These are phyloP conservation scores for Merodon equestris DNA, from an alignment of 2,888 invertebrate genomes.

Conservation along the genomic window DNA sequence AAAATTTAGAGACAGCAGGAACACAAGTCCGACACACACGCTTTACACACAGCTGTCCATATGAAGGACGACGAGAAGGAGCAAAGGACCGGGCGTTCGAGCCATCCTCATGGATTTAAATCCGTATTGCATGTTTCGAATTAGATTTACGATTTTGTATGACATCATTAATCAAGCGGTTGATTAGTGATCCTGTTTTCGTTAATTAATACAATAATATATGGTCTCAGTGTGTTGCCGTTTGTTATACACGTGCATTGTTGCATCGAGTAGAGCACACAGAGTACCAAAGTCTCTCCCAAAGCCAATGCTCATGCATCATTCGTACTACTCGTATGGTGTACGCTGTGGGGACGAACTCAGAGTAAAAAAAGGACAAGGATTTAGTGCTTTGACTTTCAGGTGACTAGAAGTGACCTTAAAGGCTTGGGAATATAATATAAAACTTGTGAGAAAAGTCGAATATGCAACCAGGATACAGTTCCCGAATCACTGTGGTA, in stretches of 20 bases:
- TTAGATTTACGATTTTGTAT: slow-evolving; percentile 79
- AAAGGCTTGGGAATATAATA: slow-evolving; percentile 9
- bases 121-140: slow-evolving; percentile 71
- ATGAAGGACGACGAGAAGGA: slow-evolving; percentile 12
- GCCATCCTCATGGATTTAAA: slow-evolving; percentile 66
- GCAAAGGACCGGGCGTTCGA: slow-evolving; percentile 32
- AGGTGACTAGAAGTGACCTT: slow-evolving; percentile 8
- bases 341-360: not conserved
- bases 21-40: slow-evolving; percentile 1
- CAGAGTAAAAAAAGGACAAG: slow-evolving; percentile 7
- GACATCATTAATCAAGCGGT: slow-evolving; percentile 79
- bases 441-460: too few species aligned
- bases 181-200: slow-evolving; percentile 80
- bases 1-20: slow-evolving; percentile 31
- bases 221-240: slow-evolving; percentile 72
- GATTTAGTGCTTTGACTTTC: slow-evolving; percentile 51
- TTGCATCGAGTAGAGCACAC: too few species aligned
- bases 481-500: slow-evolving; percentile 43
- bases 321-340: slow-evolving; percentile 34
- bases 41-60: too few species aligned
- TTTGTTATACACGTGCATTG: slow-evolving; percentile 62
- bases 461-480: too few species aligned
- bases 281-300: slow-evolving; percentile 54
- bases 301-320: slow-evolving; percentile 31
- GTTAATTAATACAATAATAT: slow-evolving; percentile 80